A percentile compares a stretch with the other conserved stretches of the same genome.
These are phyloP conservation scores for Coccyzus lansbergi DNA, from an alignment of 2,797 vertebrate genomes.

Conservation along the genomic window DNA sequence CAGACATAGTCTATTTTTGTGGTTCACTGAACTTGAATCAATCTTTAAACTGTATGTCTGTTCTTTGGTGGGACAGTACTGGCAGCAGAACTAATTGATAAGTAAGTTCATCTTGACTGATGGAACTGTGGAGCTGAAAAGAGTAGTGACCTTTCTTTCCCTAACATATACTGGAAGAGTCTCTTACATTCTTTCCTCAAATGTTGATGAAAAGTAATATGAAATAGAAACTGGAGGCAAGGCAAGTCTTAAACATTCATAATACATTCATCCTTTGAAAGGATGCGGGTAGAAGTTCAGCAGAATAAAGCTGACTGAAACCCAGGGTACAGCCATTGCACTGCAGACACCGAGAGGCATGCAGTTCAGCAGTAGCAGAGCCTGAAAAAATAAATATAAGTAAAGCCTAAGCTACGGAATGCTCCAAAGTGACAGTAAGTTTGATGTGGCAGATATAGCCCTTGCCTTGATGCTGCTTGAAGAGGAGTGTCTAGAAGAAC, in stretches of 20 bases:
- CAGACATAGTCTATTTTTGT: background rate
- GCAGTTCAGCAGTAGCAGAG: background rate
- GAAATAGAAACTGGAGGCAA: background rate
- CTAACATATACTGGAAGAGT: background rate
- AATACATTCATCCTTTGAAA: background rate
- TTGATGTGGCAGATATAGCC: background rate
- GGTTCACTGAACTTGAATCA: background rate
- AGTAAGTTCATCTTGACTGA: background rate
- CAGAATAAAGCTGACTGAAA: background rate
- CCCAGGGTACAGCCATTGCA: background rate
- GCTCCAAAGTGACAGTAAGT: background rate
- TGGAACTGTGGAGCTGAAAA: background rate
- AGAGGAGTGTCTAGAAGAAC: background rate
- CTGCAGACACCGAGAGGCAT: background rate
- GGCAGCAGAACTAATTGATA: background rate
- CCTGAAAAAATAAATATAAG: background rate
- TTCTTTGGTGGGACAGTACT: background rate
- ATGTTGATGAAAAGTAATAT: background rate
- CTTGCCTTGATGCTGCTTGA: constrained; percentile 1
- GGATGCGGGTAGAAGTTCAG: background rate
- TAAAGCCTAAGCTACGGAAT: background rate
- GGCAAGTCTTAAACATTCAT: background rate
- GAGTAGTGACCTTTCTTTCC: background rate
- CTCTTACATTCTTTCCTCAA: background rate
- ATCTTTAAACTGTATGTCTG: background rate